Evolutionary conservation across 2,888 invertebrate genomes (phyloP), one percentile per base, ranked within the genome.

Genomic region (Masnerella sp.): DNA sequence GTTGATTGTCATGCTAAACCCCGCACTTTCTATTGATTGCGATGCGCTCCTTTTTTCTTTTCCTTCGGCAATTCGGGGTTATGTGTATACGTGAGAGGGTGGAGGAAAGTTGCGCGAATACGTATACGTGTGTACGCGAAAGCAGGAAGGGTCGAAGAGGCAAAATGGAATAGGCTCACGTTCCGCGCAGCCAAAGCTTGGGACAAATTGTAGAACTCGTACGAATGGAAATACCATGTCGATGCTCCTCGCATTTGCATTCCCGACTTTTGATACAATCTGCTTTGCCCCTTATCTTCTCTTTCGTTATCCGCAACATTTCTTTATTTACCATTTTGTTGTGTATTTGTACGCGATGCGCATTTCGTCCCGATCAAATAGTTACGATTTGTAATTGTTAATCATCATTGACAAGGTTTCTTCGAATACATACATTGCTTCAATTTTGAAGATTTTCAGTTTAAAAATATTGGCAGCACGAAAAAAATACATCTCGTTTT

Each of bases 1-100:
- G 81, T 82, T 83, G 84, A 84, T 84, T 83, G 82, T 84, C 84
- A 84, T 83, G 83, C 84, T 81, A 84, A 83, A 84, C 77, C 81
- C 80, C 79, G 77, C 79, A 80, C 80, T 78, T 81, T 79, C 78
- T 81, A 82, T 82, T 81, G 82, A 82, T 82, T 81, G 81, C 67
- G 54, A 73, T 68, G 78, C 75, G 51, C 65, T 58, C 71, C 73
- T 70, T 67, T 68, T 72, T 70, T 62, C 62, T 72, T 77, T 69
- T 72, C 72, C 40, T 72, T 67, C 38, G 68, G 43, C 67, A 73
- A 62, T 73, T 62, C 49, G 68, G 61, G 68, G 64, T 36, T 72
- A 42, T 56, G 72, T 73, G 40, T 70, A 42, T 73, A 61, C 54
- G 72, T 56, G 61, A 36, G 67, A 42, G 72, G 61, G 56, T 61